These are phyloP conservation scores for Cotesia vestalis DNA, from an alignment of 1,140 invertebrate species.

Conservation along the genomic window DNA sequence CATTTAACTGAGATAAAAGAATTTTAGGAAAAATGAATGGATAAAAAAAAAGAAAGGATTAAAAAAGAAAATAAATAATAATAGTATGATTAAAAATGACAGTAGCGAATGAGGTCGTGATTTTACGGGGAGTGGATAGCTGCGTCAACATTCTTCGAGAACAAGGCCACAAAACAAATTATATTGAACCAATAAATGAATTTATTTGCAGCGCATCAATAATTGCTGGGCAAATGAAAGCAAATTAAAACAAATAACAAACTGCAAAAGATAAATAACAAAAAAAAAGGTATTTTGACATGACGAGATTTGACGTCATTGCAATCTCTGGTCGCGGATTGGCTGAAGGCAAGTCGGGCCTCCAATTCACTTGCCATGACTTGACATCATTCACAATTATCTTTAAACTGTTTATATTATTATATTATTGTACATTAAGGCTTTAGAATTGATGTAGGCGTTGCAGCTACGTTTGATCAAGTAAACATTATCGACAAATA, in stretches of 20 bases:
- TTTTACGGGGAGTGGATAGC: background rate
- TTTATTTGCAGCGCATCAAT: background rate
- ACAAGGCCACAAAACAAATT: too few relatives aligned
- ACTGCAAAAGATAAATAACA: too few relatives aligned
- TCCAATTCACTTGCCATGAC: slow-evolving; percentile 27
- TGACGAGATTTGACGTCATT: slow-evolving; percentile 35
- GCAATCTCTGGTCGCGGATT: slow-evolving; percentile 24
- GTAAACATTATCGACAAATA: slow-evolving; percentile 3
- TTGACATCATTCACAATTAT: slow-evolving; percentile 3
- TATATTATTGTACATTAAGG: too few relatives aligned
- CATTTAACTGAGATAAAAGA: too few relatives aligned
- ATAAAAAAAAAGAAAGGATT: too few relatives aligned
- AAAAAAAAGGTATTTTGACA: slow-evolving; percentile 16
- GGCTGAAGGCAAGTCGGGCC: slow-evolving; percentile 30
- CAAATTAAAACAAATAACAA: too few relatives aligned
- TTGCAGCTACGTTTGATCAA: background rate
- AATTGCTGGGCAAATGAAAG: background rate
- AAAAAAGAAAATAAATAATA: too few relatives aligned
- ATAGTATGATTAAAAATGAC: too few relatives aligned
- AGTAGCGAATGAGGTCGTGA: too few relatives aligned
- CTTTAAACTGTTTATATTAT: too few relatives aligned
- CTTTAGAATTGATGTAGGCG: slow-evolving; percentile 5
- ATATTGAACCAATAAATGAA: background rate
- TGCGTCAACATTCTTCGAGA: too few relatives aligned
- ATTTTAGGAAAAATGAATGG: too few relatives aligned